phyloP scores from a whole-genome alignment of 1,140 invertebrate species.

The Goniozus legneri region DNA sequence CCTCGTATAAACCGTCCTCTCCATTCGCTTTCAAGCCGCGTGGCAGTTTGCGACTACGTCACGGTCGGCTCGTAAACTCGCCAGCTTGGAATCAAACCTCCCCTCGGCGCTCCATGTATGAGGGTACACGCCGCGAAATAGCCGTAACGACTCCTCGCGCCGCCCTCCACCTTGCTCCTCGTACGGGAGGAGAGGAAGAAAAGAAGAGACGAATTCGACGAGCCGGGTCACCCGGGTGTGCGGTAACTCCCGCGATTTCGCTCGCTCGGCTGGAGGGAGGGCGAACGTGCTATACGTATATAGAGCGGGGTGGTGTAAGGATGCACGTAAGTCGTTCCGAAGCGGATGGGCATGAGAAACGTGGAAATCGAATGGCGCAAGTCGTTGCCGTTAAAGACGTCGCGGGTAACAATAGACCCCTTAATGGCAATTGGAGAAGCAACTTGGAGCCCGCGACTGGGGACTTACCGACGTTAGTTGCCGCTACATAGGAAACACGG shows the following conservation, averaged over 20 bases:
- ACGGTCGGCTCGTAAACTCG: constrained; percentile 30
- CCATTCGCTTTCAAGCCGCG: not conserved
- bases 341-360: constrained; percentile 5
- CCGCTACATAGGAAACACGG: not conserved
- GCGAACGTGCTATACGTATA: too few species aligned
- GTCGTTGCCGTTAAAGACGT: constrained; percentile 19
- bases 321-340: constrained; percentile 13
- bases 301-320: constrained; percentile 1
- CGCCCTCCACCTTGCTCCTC: too few species aligned
- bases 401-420: constrained; percentile 10
- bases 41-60: constrained; percentile 27
- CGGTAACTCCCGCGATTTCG: not conserved
- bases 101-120: constrained; percentile 12
- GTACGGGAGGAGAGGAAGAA: not conserved
- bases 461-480: not conserved
- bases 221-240: not conserved
- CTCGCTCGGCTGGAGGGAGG: not conserved
- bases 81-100: constrained; percentile 23
- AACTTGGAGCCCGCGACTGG: constrained; percentile 2
- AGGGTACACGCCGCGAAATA: too few species aligned
- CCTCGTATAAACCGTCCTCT: not conserved
- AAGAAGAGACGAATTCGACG: not conserved
- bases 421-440: constrained; percentile 20
- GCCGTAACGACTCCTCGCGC: too few species aligned
- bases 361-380: constrained; percentile 14